Evolutionary conservation across 2,113 vertebrate genomes (phyloP).

Genomic region (Platichthys flesus): DNA sequence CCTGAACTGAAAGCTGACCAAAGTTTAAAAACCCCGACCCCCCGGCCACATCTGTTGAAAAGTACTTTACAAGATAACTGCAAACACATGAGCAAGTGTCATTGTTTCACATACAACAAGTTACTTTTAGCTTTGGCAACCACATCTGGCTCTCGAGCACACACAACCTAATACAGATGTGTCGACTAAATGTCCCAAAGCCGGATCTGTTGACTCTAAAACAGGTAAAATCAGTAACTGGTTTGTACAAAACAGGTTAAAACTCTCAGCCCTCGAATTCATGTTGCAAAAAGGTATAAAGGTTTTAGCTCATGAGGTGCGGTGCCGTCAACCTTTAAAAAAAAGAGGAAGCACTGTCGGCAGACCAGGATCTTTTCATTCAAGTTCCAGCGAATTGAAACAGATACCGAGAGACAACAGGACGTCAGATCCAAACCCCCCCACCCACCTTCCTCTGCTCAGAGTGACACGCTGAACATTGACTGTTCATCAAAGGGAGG

Average conservation of each 20-base stretch:
- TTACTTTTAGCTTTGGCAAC: constrained; percentile 11
- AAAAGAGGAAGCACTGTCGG: constrained; percentile 25
- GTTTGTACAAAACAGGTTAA: constrained; percentile 15
- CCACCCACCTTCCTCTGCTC: not conserved
- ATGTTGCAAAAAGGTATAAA: constrained; percentile 13
- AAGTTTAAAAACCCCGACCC: no score
- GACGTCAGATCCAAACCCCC: constrained; percentile 16
- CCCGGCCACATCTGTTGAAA: not conserved
- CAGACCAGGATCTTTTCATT: constrained; percentile 15
- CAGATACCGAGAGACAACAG: constrained; percentile 22
- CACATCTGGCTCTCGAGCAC: constrained; percentile 6
- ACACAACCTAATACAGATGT: constrained; percentile 3
- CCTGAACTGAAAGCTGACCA: not conserved
- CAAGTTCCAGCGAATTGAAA: constrained; percentile 25
- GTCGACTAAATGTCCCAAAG: no score
- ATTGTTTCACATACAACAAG: not conserved
- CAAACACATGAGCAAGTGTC: not conserved
- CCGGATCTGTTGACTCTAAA: no score
- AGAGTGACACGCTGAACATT: constrained; percentile 24
- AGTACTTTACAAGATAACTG: not conserved
- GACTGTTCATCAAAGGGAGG: constrained; percentile 42
- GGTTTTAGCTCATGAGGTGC: constrained; percentile 12
- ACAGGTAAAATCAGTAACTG: not conserved
- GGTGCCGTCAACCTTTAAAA: constrained; percentile 10
- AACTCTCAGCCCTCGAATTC: constrained; percentile 14